Conservation (phyloP, 2,113 vertebrate genomes). For the Bostrychus sinensis region DNA sequence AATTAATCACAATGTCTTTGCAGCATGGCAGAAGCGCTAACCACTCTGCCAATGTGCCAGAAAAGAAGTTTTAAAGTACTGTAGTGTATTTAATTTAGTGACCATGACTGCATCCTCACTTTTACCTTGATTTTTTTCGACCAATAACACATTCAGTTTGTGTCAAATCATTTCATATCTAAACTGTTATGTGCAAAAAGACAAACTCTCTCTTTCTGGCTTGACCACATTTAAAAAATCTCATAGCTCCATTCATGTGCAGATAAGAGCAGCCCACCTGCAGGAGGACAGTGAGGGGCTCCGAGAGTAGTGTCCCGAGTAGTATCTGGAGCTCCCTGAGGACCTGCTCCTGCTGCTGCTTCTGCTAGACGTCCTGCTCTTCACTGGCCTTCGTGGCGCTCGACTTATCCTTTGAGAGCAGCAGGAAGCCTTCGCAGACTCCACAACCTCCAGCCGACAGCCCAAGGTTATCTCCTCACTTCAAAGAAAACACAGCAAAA, state of each 20-base stretch:
- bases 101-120: too few relatives aligned
- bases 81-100: too few relatives aligned
- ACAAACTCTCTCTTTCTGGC: too few relatives aligned
- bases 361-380: constrained; percentile 64
- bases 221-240: too few relatives aligned
- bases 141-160: too few relatives aligned
- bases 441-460: constrained; percentile 67
- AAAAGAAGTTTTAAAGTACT: too few relatives aligned
- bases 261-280: constrained; percentile 73
- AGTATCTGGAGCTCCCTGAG: constrained; percentile 78
- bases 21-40: too few relatives aligned
- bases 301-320: constrained; percentile 81
- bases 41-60: too few relatives aligned
- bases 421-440: constrained; percentile 43
- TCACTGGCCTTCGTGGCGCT: constrained; percentile 60
- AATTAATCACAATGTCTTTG: too few relatives aligned
- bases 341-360: constrained; percentile 78
- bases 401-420: constrained; percentile 65
- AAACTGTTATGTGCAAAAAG: too few relatives aligned
- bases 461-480: constrained; percentile 79
- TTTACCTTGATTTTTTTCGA: too few relatives aligned
- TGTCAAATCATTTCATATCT: too few relatives aligned
- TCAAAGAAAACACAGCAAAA: constrained; percentile 46
- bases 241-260: not conserved
- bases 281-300: constrained; percentile 86